Evolutionary conservation across 2,113 vertebrate genomes (phyloP), one percentile per base, ranked within the genome.

Genomic region (Corythornis cristatus): DNA sequence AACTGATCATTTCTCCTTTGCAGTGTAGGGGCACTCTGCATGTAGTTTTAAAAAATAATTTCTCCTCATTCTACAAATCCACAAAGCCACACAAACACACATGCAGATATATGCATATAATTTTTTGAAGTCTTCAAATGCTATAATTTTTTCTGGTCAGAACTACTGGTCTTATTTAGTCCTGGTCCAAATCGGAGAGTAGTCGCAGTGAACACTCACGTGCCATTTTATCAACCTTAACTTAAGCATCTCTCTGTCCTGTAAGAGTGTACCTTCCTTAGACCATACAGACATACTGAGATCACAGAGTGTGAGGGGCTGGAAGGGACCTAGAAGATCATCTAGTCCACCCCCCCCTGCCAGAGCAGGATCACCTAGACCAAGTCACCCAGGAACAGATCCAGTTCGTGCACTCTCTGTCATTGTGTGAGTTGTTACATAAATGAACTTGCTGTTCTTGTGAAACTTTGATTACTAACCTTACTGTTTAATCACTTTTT

Each of bases 221-320:
- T 81, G 78, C 72, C 58, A 54, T 65, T 65, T 68, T 28, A 50
- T 37, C 37, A 77, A 53, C 20, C 57, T 72, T 37, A 23, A 85
- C 58, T 68, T 86, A 68, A 61, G 23, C 57, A 82, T 79, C 53
- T 29, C 20, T 71, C 65, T 58, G 77, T 67, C 78, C 89, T 54
- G 26, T 57, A 83, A 86, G 68, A 86, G 88, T 46, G 68, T n/a
- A 35, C 72, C 76, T 90, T 88, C 61, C 87, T 85, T 50, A 85
- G 48, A 89, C 61, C 23, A 46, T 79, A 89, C 54, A 79, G 93
- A 62, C 64, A 37, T 37, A 37, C 37, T 37, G 37, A 37, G 37
- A 37, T 37, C 37, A 37, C 37, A 37, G 37, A 37, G 37, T 37
- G 37, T 11, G 10, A 37, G 37, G 37, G 37, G 37, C 37, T 37